phyloP scores from a whole-genome alignment of 2,797 vertebrate species.

The Brachymystax lenok region DNA sequence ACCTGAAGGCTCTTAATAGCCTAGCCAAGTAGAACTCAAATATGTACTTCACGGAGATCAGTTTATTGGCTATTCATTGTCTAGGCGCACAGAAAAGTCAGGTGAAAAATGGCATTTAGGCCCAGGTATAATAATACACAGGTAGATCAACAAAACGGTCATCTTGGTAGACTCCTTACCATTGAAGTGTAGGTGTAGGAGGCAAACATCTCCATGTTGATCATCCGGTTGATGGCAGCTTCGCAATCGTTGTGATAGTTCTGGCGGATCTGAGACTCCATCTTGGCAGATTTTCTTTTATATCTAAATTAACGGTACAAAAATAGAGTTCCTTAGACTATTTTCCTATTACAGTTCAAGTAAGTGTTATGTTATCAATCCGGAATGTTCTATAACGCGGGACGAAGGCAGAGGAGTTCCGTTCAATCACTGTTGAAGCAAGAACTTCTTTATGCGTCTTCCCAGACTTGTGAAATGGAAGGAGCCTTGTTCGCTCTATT shows the following conservation, averaged over 20 bases:
- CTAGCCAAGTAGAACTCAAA: too few species aligned
- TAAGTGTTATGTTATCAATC: background rate
- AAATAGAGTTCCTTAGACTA: conserved; percentile 28
- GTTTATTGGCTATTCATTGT: background rate
- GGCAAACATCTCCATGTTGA: conserved; percentile 51
- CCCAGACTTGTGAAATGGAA: background rate
- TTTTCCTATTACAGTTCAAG: conserved; percentile 31
- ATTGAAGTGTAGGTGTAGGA: conserved; percentile 84
- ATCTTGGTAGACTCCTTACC: conserved; percentile 62
- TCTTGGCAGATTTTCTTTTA: conserved; percentile 56
- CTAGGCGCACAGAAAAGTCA: background rate
- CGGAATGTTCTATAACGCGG: background rate
- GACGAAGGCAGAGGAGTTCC: conserved; percentile 60
- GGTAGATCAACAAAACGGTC: background rate
- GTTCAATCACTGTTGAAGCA: conserved; percentile 85
- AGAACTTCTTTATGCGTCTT: conserved; percentile 45
- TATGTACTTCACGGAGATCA: too few species aligned
- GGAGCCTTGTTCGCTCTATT: fast-evolving
- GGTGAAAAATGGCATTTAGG: background rate
- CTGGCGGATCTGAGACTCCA: conserved; percentile 86
- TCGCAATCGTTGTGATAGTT: conserved; percentile 85
- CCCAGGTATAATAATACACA: background rate
- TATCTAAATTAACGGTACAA: conserved; percentile 40
- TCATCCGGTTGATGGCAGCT: conserved; percentile 77
- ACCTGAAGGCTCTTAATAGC: too few species aligned